Evolutionary conservation across 2,113 vertebrate species (phyloP).

Genomic region (Amblyornis subalaris): DNA sequence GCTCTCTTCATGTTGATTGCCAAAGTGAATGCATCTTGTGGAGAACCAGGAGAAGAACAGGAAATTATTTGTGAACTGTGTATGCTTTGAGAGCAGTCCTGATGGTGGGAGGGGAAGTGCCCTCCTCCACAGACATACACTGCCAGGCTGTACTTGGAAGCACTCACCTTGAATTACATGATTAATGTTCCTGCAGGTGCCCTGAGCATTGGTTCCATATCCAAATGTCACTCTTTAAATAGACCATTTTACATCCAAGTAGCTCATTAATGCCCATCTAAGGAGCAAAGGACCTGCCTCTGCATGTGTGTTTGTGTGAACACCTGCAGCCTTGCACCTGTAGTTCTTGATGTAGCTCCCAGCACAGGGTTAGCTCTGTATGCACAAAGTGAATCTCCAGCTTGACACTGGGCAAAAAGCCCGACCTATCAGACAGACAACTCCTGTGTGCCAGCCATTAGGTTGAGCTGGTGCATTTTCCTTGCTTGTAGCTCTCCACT

Average conservation of each 20-base stretch:
- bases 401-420: not conserved
- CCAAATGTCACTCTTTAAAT: constrained; percentile 46
- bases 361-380: not conserved
- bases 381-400: not conserved
- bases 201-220: not conserved
- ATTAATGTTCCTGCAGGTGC: constrained; percentile 23
- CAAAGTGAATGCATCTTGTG: not conserved
- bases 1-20: not conserved
- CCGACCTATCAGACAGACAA: not conserved
- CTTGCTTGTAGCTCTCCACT: not conserved
- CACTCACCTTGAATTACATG: not conserved
- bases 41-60: not conserved
- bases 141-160: not conserved
- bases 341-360: not conserved
- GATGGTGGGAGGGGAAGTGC: not conserved
- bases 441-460: not conserved
- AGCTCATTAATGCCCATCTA: not conserved
- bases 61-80: not conserved
- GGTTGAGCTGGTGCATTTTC: accelerated
- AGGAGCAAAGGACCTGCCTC: not conserved
- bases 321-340: not conserved
- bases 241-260: not conserved
- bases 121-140: not conserved
- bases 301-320: not conserved
- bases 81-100: not conserved